Conservation (phyloP, 2,797 vertebrate species). For the Acomys russatus region DNA sequence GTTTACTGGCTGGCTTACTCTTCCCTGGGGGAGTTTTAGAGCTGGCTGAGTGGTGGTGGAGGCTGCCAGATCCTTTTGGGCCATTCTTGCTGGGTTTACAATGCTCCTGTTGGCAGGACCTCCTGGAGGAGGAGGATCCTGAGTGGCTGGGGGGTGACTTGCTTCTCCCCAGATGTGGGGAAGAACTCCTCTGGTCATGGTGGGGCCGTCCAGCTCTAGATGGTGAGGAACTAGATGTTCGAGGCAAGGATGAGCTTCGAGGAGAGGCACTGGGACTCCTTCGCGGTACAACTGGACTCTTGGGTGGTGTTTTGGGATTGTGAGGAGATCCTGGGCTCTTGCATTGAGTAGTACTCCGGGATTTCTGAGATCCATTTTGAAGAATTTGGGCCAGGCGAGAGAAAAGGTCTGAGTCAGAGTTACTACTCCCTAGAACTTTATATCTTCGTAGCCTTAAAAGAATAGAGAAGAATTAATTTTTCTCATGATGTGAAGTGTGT, state of each 20-base stretch:
- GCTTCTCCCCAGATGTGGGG: slow-evolving; percentile 93
- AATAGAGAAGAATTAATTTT: slow-evolving; percentile 86
- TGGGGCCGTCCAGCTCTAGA: slow-evolving; percentile 94
- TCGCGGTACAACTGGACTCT: slow-evolving; percentile 94
- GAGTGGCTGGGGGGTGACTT: slow-evolving; percentile 98
- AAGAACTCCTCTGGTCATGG: slow-evolving; percentile 92
- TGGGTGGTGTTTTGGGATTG: slow-evolving; percentile 93
- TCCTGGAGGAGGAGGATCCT: slow-evolving; percentile 95
- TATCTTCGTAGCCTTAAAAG: slow-evolving; percentile 94
- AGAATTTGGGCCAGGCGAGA: slow-evolving; percentile 98
- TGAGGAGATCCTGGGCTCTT: slow-evolving; percentile 92
- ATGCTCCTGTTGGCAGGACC: slow-evolving; percentile 95
- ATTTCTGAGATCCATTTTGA: slow-evolving; percentile 93
- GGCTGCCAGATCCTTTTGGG: slow-evolving; percentile 89
- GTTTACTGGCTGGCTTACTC: slow-evolving; percentile 95
- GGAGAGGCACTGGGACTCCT: slow-evolving; percentile 98
- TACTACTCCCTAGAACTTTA: slow-evolving; percentile 95
- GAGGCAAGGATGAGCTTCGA: slow-evolving; percentile 97
- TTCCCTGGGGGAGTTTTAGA: slow-evolving; percentile 93
- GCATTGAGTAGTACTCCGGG: slow-evolving; percentile 90
- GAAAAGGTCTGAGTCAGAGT: slow-evolving; percentile 97
- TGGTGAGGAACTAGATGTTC: slow-evolving; percentile 97
- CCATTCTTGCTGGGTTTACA: slow-evolving; percentile 93
- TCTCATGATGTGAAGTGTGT: slow-evolving; percentile 34
- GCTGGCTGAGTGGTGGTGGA: slow-evolving; percentile 90